Conservation (phyloP, 2,113 vertebrate species). For the Promerops cafer region DNA sequence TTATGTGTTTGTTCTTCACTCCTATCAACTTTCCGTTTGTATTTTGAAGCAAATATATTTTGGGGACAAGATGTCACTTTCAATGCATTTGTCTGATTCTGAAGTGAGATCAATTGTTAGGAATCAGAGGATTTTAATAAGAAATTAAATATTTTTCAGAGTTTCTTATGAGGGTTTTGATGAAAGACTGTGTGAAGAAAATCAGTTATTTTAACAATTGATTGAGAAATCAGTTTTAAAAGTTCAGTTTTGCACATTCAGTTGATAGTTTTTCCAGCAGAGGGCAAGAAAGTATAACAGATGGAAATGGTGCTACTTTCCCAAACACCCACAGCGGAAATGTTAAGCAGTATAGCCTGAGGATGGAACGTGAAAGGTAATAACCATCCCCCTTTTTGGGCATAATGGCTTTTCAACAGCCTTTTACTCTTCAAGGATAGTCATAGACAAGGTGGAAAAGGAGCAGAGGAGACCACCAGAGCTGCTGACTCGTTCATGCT, state of each 20-base stretch:
- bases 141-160: fast-evolving
- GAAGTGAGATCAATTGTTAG: background rate
- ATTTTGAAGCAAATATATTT: background rate
- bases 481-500: background rate
- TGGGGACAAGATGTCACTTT: background rate
- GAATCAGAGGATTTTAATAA: background rate
- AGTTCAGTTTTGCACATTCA: background rate
- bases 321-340: background rate
- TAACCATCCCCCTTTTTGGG: slow-evolving; percentile 52
- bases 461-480: slow-evolving; percentile 2
- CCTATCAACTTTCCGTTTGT: background rate
- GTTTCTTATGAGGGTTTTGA: background rate
- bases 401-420: slow-evolving; percentile 63
- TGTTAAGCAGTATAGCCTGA: slow-evolving; percentile 45
- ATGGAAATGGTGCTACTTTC: slow-evolving; percentile 30
- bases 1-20: fast-evolving
- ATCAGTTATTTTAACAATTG: background rate
- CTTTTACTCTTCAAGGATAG: slow-evolving; percentile 48
- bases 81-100: background rate
- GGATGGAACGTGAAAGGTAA: slow-evolving; percentile 48
- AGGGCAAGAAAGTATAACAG: slow-evolving; percentile 74
- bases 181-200: background rate
- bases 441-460: slow-evolving; percentile 1
- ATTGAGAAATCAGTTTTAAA: background rate
- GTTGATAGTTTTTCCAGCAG: slow-evolving; percentile 66